Evolutionary conservation across 2,113 vertebrate species (phyloP).

Genomic region (Engystomops pustulosus): DNA sequence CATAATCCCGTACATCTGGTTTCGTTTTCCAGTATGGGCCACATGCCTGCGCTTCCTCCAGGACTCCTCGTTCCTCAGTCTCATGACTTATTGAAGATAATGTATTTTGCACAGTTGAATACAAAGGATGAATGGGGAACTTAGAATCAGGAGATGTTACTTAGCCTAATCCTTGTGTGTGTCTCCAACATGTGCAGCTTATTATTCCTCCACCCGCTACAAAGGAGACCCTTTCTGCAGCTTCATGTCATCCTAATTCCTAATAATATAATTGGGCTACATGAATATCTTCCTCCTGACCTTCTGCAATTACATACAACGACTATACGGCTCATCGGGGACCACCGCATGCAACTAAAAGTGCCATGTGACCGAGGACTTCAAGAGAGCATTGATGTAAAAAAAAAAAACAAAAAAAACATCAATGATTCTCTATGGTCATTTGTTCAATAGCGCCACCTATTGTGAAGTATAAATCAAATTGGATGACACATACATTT

Average conservation of each 20-base stretch:
- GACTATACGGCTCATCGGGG: not conserved
- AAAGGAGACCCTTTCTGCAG: not conserved
- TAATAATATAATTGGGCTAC: not conserved
- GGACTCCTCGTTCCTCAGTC: not conserved
- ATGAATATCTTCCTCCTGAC: not conserved
- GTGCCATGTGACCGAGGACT: not conserved
- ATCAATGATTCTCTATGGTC: no score
- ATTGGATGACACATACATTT: no score
- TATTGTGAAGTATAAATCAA: no score
- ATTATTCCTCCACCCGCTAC: not conserved
- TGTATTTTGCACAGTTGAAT: not conserved
- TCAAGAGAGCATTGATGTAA: no score
- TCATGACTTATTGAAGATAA: slow-evolving; percentile 28
- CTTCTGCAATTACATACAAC: not conserved
- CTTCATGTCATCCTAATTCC: not conserved
- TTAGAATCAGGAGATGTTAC: slow-evolving; percentile 20
- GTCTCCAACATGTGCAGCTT: slow-evolving; percentile 24
- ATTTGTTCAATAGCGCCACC: no score
- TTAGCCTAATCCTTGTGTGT: not conserved
- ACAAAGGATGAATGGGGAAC: not conserved
- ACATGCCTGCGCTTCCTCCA: not conserved
- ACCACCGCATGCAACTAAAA: not conserved
- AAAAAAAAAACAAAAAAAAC: no score
- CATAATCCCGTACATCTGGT: not conserved
- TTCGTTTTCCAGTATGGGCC: not conserved